phyloP scores from a whole-genome alignment of 2,113 vertebrate genomes.

The Carassius gibelio region DNA sequence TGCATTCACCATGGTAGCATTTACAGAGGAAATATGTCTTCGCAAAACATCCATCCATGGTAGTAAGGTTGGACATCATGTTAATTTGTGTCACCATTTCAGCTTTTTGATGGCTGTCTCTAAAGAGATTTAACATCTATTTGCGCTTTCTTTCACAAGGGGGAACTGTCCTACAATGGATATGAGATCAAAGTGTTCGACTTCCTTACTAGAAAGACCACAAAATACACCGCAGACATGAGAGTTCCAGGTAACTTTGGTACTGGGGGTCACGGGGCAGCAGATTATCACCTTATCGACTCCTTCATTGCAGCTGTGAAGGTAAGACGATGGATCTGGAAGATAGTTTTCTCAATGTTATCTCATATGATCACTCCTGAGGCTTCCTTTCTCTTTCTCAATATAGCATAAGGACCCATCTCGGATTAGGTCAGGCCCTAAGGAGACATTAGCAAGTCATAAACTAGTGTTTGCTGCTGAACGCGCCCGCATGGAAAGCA shows the following conservation, averaged over 20 bases:
- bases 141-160: constrained; percentile 62
- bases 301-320: constrained; percentile 79
- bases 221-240: constrained; percentile 55
- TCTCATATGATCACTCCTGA: not conserved
- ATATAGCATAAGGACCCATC: constrained; percentile 70
- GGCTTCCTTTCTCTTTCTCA: not conserved
- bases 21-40: constrained; percentile 74
- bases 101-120: not conserved
- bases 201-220: constrained; percentile 72
- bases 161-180: constrained; percentile 71
- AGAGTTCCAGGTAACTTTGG: constrained; percentile 49
- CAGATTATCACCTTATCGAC: constrained; percentile 79
- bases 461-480: constrained; percentile 79
- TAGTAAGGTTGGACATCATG: constrained; percentile 72
- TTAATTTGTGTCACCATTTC: not conserved
- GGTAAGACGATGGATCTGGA: constrained; percentile 65
- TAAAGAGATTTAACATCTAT: not conserved
- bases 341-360: not conserved
- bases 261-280: constrained; percentile 68
- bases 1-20: constrained; percentile 83
- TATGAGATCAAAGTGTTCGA: constrained; percentile 71
- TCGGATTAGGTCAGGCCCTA: constrained; percentile 70
- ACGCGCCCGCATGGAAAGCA: constrained; percentile 71
- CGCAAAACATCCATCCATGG: constrained; percentile 79
- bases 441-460: constrained; percentile 76